Percentiles rank a stretch among this genome's conserved stretches.
phyloP scores from a whole-genome alignment of 2,888 invertebrate species.

The Venusia cambrica region DNA sequence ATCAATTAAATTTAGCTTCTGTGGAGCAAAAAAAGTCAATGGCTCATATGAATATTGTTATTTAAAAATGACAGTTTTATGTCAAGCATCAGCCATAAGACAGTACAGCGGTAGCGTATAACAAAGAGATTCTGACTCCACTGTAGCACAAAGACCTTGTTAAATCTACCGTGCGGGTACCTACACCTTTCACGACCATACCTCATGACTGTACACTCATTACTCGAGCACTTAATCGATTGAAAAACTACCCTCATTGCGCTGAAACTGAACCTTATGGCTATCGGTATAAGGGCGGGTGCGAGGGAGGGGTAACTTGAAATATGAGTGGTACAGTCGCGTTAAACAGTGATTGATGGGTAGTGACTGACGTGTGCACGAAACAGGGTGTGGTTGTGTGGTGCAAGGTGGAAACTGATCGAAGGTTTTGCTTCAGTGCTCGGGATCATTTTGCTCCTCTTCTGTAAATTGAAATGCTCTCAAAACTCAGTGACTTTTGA shows the following conservation, averaged over 20 bases:
- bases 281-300: slow-evolving; percentile 36
- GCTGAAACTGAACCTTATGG: slow-evolving; percentile 40
- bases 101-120: no score
- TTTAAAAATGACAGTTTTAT: no score
- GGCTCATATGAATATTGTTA: no score
- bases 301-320: slow-evolving; percentile 43
- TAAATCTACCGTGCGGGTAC: slow-evolving; percentile 22
- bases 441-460: no score
- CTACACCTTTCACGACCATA: slow-evolving; percentile 30
- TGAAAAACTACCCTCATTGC: slow-evolving; percentile 45
- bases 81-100: no score
- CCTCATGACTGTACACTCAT: slow-evolving; percentile 37
- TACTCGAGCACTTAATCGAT: slow-evolving; percentile 66
- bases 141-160: slow-evolving; percentile 14
- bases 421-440: slow-evolving; percentile 26
- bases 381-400: slow-evolving; percentile 55
- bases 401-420: slow-evolving; percentile 28
- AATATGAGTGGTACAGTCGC: slow-evolving; percentile 73
- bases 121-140: slow-evolving; percentile 14
- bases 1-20: no score
- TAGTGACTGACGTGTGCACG: slow-evolving; percentile 72
- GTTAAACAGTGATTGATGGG: slow-evolving; percentile 75
- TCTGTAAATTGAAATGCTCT: no score
- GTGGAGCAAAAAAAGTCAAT: no score
- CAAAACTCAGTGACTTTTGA: no score